Base-by-base conservation (phyloP, 2,113 vertebrate species). In the Limnothrissa miodon region DNA sequence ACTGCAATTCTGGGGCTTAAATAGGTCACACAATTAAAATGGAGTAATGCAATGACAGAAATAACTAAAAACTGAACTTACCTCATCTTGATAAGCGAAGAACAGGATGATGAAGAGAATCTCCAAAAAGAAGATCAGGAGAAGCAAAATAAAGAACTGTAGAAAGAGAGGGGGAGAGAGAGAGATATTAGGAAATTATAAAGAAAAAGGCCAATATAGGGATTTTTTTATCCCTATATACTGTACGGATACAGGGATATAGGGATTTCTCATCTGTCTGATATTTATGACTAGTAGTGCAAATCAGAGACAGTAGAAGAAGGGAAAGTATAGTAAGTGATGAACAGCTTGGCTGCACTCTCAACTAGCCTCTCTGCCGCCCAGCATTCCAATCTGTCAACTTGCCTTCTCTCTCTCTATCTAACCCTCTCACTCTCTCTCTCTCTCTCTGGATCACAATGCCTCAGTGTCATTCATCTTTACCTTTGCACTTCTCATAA, bases 111-210 rank as follows among this genome's bases (percentile, higher is more conserved):
- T 95, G 82, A 94, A 93, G 81, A 96, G 93, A 89, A 96, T 94
- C 90, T 99, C 98, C 92, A 99, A 92, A 90, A 99, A 93, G 91
- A 99, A 95, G 92, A 99, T 96, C 88, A 98, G 93, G 89, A 99
- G 94, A 86, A 99, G 94, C 90, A 97, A 89, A 91, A 99, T 94
- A 89, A 99, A 99, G 95, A 99, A 99, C 98, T 99, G 95, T 42
- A 84, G 91, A 92, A 88, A 92, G 83, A 93, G 85, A 89, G 86
- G 85, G 78, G 78, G 8, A 78, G 84, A 82, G 51, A 81, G 62
- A 62, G 39, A 42, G 42, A 42, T 42, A 29, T 78, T 66, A 78
- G 29, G 23, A 36, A n/a, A 33, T 66, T 7, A 66, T 9, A 33
- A 66, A 29, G 59, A 15, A 39, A 74, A 36, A 33, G 29, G 11